Evolutionary conservation across 2,888 invertebrate genomes (phyloP).

Genomic region (Podotricha telesiphe): DNA sequence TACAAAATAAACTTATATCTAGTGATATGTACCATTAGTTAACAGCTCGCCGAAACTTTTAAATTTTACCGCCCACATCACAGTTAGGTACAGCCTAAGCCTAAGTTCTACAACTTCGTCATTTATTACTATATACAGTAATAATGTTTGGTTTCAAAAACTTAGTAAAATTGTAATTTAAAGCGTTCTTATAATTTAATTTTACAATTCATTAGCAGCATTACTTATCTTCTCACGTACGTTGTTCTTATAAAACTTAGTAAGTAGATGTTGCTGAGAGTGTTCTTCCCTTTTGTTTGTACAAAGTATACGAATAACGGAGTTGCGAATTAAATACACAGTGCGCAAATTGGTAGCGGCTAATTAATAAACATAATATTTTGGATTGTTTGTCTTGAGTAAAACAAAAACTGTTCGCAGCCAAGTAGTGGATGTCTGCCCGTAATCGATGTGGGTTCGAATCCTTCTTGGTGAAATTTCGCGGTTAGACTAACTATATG

Average conservation of each 20-base stretch:
- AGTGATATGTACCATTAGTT: no score
- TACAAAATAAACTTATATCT: neutral
- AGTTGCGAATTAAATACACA: conserved; percentile 5
- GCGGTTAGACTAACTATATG: no score
- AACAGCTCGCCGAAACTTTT: neutral
- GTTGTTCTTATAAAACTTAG: neutral
- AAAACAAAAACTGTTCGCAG: neutral
- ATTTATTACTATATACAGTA: neutral
- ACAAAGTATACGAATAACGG: neutral
- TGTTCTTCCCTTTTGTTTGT: neutral
- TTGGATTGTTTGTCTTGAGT: neutral
- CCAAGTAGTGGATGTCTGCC: neutral
- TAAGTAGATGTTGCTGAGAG: neutral
- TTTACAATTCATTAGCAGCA: neutral
- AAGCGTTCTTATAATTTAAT: neutral
- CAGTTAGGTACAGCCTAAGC: neutral
- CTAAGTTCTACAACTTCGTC: neutral
- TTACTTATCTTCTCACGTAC: conserved; percentile 6
- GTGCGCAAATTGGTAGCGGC: neutral
- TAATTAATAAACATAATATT: neutral
- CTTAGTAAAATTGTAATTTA: neutral
- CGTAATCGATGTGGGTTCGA: neutral
- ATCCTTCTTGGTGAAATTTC: neutral
- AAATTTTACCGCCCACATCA: conserved; percentile 3
- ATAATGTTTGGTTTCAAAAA: neutral